Conservation (phyloP, 2,888 invertebrate genomes). For the Apodemia hepburni region DNA sequence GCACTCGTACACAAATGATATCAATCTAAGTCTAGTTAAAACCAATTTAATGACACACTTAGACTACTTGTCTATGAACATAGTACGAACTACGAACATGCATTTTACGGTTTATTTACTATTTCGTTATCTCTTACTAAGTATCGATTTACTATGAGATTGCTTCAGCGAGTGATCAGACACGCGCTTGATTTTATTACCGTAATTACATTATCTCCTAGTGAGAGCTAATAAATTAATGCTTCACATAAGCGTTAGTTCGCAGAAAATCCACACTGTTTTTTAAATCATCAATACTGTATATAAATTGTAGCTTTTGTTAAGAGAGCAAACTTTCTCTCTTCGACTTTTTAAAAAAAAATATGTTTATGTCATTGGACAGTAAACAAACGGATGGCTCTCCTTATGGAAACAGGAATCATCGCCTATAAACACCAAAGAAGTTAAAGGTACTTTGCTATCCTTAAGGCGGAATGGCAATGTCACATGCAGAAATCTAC, state of each 20-base stretch:
- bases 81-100: constrained; percentile 4
- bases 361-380: no score
- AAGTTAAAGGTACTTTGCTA: no score
- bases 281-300: no score
- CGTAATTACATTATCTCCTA: background rate
- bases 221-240: constrained; percentile 3
- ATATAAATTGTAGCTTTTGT: no score
- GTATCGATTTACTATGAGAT: background rate
- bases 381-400: no score
- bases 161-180: background rate
- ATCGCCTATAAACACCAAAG: no score
- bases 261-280: no score
- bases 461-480: no score
- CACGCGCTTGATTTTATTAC: constrained; percentile 6
- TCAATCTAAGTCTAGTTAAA: constrained; percentile 1
- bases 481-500: no score
- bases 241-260: background rate
- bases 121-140: constrained; percentile 12
- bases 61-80: constrained; percentile 7
- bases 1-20: background rate
- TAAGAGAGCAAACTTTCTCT: no score
- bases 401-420: no score
- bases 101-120: constrained; percentile 11
- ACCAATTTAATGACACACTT: constrained; percentile 6
- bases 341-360: no score